Evolutionary conservation across 1,140 invertebrate genomes (phyloP).

Genomic region (Schlechtendalia chinensis): DNA sequence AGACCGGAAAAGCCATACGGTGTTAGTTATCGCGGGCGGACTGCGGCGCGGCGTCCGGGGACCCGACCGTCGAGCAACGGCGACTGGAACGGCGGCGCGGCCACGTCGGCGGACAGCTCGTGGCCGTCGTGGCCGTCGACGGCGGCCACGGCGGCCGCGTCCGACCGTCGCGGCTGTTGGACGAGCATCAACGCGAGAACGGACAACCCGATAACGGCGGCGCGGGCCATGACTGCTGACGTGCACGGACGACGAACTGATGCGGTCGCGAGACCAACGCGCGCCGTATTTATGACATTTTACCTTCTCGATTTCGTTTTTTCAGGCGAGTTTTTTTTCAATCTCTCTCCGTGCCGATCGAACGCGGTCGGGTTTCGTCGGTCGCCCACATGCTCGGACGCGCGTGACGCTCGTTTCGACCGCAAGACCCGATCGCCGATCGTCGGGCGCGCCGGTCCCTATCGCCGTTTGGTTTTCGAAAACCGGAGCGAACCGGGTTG

Average conservation of each 20-base stretch:
- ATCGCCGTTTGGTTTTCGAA: too few relatives aligned
- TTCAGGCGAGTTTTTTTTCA: too few relatives aligned
- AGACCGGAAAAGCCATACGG: too few relatives aligned
- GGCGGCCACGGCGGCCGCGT: neutral
- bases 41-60: too few relatives aligned
- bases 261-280: too few relatives aligned
- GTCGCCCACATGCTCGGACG: constrained; percentile 12
- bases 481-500: too few relatives aligned
- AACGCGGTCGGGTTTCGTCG: too few relatives aligned
- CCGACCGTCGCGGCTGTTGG: neutral
- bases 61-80: neutral
- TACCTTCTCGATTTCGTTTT: too few relatives aligned
- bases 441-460: too few relatives aligned
- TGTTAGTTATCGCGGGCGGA: too few relatives aligned
- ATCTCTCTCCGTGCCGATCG: too few relatives aligned
- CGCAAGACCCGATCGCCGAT: neutral
- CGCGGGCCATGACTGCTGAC: neutral
- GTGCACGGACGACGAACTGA: neutral
- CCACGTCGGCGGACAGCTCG: constrained; percentile 1
- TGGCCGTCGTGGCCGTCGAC: too few relatives aligned
- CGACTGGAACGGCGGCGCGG: neutral
- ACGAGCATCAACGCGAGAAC: neutral
- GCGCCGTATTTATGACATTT: constrained; percentile 13
- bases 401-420: constrained; percentile 15
- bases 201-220: neutral